Evolutionary conservation across 2,797 vertebrate genomes (phyloP).

Genomic region (Nannoperca obscura): DNA sequence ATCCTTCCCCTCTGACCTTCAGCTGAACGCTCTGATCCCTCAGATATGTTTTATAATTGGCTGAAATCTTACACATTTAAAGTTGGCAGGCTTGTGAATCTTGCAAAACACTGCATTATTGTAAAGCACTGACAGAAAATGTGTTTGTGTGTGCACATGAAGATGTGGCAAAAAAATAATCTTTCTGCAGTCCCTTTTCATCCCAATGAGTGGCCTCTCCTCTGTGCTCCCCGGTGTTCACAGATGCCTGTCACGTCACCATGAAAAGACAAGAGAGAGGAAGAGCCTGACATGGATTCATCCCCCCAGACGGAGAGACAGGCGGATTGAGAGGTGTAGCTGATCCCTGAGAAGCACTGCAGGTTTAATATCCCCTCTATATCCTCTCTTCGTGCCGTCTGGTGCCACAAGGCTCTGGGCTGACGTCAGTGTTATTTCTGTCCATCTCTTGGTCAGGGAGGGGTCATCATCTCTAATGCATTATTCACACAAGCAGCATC

Average conservation of each 20-base stretch:
- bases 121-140: conserved; percentile 6
- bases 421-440: conserved; percentile 81
- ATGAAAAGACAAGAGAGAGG: conserved; percentile 68
- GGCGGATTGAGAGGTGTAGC: conserved; percentile 71
- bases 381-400: conserved; percentile 59
- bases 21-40: conserved; percentile 4
- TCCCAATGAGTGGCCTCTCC: conserved; percentile 51
- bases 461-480: conserved; percentile 78
- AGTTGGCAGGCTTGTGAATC: background rate
- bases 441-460: conserved; percentile 75
- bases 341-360: conserved; percentile 74
- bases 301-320: conserved; percentile 49
- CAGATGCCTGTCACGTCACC: conserved; percentile 75
- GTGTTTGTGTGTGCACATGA: background rate
- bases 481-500: conserved; percentile 76
- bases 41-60: conserved; percentile 23
- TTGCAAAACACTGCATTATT: conserved; percentile 11
- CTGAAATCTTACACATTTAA: background rate
- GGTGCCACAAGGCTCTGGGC: conserved; percentile 45
- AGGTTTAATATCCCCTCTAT: conserved; percentile 66
- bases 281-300: conserved; percentile 65
- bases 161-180: conserved; percentile 12
- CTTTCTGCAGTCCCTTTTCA: conserved; percentile 32
- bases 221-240: conserved; percentile 62
- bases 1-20: conserved; percentile 26